Evolutionary conservation across 2,888 invertebrate species (phyloP), one percentile per base, ranked within the genome.

Genomic region (Drosophila limbata): DNA sequence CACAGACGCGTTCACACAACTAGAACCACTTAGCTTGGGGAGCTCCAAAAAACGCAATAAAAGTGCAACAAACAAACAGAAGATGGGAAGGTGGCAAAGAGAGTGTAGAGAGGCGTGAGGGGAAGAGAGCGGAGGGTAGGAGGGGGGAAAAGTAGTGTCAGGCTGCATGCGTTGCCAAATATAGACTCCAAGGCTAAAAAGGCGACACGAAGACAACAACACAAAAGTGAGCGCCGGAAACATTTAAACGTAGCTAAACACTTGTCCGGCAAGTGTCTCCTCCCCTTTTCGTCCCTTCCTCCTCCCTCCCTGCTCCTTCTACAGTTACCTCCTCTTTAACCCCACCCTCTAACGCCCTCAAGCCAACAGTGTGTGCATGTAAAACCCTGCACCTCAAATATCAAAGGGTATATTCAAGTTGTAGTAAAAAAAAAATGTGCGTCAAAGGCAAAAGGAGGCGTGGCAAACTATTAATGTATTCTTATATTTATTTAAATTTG

Each of bases 21-120:
- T 45, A 79, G 63, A 65, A 78, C 83, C 88, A 85, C 84, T 84
- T 88, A 88, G 86, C 83, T 60, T 59, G 59, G 68, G 56, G 61
- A 13, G 17, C 28, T 44, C 52, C 76, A 51, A 70, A 73, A 79
- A 90, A 90, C 90, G 90, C 91, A 91, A 91, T 91, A 91, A 91
- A 91, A 90, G 91, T 91, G 89, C 89, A 90, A 84, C 89, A 90
- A 87, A 88, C 83, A 84, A 79, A 79, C 77, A 75, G 42, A 61
- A 25, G 5, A n/a, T n/a, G 25, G 70, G 69, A 73, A 75, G 56
- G 53, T 71, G 73, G 75, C 66, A 8, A 1, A 11, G 9, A 13
- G 35, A 33, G 47, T 9, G 19, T 2, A 10, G 55, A 39, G 19
- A 48, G 10, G 50, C n/a, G 21, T 39, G 19, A 40, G 21, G n/a